Conservation (phyloP, 2,113 vertebrate genomes). For the Ramphastos sulfuratus region DNA sequence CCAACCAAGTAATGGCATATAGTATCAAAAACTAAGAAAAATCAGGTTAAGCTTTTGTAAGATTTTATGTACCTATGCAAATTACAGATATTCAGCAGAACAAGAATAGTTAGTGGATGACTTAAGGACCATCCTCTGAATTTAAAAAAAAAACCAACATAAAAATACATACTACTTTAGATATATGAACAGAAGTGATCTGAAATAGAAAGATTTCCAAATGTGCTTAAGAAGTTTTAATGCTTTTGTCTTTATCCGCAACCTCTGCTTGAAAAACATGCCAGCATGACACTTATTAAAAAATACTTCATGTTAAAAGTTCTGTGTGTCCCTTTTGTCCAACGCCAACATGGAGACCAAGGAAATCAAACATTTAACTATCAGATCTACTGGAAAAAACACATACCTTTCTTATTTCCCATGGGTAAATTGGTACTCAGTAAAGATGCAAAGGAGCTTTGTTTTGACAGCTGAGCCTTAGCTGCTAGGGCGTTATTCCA, state of each 20-base stretch:
- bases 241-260: not conserved
- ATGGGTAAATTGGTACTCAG: conserved; percentile 97
- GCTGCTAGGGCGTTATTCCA: conserved; percentile 99
- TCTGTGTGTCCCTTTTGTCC: not conserved
- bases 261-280: conserved; percentile 1
- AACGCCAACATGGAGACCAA: not conserved
- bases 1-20: not conserved
- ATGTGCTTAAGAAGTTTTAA: not conserved
- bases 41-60: not conserved
- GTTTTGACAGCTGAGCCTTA: conserved; percentile 97
- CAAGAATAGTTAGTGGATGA: not conserved
- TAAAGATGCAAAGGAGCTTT: conserved; percentile 97
- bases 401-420: conserved; percentile 96
- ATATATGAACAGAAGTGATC: not conserved
- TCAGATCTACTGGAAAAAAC: not conserved
- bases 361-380: not conserved
- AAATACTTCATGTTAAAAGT: not conserved
- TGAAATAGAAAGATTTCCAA: conserved; percentile 9
- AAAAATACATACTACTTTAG: not conserved
- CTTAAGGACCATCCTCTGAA: not conserved
- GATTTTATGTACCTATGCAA: not conserved
- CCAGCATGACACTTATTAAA: not conserved
- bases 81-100: not conserved
- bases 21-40: not conserved
- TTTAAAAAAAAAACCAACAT: not conserved